These are phyloP conservation scores for Perca flavescens DNA, from an alignment of 2,113 vertebrate species.

Conservation along the genomic window DNA sequence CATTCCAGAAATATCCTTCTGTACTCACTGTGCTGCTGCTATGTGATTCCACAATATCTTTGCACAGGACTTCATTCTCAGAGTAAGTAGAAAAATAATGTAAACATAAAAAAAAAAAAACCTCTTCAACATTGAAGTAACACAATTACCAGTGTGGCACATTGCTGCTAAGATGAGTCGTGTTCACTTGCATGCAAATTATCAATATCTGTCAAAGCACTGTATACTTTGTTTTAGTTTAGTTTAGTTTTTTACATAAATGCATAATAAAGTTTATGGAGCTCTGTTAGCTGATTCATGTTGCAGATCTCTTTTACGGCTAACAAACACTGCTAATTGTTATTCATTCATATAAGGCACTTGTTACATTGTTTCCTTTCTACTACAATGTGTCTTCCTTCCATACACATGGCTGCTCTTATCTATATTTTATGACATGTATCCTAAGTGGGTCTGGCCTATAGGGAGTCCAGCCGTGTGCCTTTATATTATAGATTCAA, in stretches of 20 bases:
- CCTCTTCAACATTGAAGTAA: not conserved
- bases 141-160: not conserved
- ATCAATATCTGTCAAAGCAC: not conserved
- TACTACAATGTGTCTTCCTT: not conserved
- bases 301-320: not conserved
- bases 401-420: constrained; percentile 8
- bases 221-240: not conserved
- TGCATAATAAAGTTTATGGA: not conserved
- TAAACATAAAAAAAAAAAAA: not conserved
- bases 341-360: not conserved
- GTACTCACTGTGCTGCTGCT: constrained; percentile 64
- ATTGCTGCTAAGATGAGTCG: constrained; percentile 6
- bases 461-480: constrained; percentile 5
- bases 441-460: not conserved
- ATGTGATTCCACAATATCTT: constrained; percentile 66
- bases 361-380: not conserved
- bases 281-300: not conserved
- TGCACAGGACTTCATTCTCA: constrained; percentile 76
- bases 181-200: not conserved
- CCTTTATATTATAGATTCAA: not conserved
- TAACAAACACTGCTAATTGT: not conserved
- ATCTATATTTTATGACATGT: constrained; percentile 52
- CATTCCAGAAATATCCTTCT: constrained; percentile 68
- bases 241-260: not conserved
- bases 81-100: constrained; percentile 61